phyloP scores from a whole-genome alignment of 2,888 invertebrate species.

The Drosophila birchii region DNA sequence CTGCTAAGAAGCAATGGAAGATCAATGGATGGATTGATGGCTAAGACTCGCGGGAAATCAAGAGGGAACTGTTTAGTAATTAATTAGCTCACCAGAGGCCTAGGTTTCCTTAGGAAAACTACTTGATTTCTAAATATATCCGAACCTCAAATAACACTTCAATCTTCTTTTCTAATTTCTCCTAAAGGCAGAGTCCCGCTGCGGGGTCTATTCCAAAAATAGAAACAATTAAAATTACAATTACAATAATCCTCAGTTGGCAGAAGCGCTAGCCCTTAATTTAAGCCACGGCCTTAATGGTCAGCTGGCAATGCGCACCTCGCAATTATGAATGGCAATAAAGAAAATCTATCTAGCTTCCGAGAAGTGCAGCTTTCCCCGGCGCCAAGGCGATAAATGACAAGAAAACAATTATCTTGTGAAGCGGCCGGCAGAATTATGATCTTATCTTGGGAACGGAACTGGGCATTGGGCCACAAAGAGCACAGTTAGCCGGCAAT shows the following conservation, averaged over 20 bases:
- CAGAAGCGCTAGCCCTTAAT: constrained; percentile 36
- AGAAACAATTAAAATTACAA: constrained; percentile 25
- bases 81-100: constrained; percentile 1
- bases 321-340: constrained; percentile 40
- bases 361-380: constrained; percentile 63
- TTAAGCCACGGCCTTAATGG: constrained; percentile 34
- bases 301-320: constrained; percentile 24
- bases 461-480: constrained; percentile 45
- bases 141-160: neutral
- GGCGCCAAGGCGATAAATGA: constrained; percentile 53
- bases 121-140: neutral
- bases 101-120: neutral
- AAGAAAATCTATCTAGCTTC: constrained; percentile 28
- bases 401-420: constrained; percentile 39
- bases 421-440: constrained; percentile 20
- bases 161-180: neutral
- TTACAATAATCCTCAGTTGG: constrained; percentile 26
- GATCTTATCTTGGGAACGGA: constrained; percentile 41
- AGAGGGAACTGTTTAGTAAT: neutral
- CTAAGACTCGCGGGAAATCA: neutral
- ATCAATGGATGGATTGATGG: neutral
- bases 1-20: constrained; percentile 2
- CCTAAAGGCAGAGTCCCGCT: neutral
- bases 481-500: constrained; percentile 57
- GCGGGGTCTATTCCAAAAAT: constrained; percentile 22